phyloP scores from a whole-genome alignment of 2,888 invertebrate species.

The Chrysolina oricalcia region DNA sequence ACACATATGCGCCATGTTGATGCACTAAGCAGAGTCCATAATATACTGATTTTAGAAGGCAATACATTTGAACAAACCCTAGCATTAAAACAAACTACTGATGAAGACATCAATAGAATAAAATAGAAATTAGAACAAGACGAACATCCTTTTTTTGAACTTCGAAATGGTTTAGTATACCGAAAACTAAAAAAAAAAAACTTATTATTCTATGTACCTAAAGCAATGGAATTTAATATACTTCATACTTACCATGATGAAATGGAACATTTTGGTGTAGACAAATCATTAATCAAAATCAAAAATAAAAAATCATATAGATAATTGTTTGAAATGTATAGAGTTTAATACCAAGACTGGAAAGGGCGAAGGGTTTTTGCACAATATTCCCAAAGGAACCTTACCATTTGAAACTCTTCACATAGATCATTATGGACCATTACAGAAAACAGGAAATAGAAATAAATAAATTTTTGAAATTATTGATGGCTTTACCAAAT shows the following conservation, averaged over 20 bases:
- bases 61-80: constrained; percentile 48
- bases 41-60: constrained; percentile 43
- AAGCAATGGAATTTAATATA: constrained; percentile 40
- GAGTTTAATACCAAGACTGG: constrained; percentile 33
- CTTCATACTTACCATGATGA: constrained; percentile 44
- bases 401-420: constrained; percentile 27
- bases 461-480: constrained; percentile 36
- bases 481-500: constrained; percentile 38
- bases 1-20: constrained; percentile 45
- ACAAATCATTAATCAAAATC: constrained; percentile 45
- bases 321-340: constrained; percentile 28
- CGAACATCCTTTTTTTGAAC: constrained; percentile 42
- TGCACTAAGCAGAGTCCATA: constrained; percentile 39
- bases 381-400: constrained; percentile 31
- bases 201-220: constrained; percentile 49
- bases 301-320: not conserved
- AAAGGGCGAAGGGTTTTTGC: constrained; percentile 29
- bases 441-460: constrained; percentile 4
- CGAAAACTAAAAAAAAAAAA: constrained; percentile 36
- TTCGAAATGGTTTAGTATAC: constrained; percentile 47
- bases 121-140: constrained; percentile 14
- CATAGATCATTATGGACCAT: constrained; percentile 34
- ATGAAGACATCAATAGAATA: constrained; percentile 1
- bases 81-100: constrained; percentile 34
- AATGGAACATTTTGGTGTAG: constrained; percentile 45